Percentiles rank a stretch among this genome's conserved stretches.
These are phyloP conservation scores for Oophaga sylvatica DNA, from an alignment of 2,797 vertebrate genomes.

Conservation along the genomic window DNA sequence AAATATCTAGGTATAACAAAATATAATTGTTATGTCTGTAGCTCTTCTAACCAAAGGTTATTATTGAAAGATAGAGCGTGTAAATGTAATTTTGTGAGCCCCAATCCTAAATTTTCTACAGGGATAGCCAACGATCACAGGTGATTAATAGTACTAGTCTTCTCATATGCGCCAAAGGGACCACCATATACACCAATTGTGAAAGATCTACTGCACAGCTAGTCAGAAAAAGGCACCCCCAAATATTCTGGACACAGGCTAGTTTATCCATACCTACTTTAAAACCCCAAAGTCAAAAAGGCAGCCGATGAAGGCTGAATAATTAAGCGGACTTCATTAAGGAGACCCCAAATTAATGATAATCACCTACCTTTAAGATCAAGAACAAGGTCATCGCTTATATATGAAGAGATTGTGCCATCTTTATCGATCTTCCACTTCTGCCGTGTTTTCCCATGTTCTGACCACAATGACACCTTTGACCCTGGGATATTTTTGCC, in stretches of 20 bases:
- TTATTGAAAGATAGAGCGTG: too few relatives aligned
- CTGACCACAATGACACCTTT: constrained; percentile 81
- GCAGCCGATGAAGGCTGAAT: not conserved
- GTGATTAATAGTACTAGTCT: too few relatives aligned
- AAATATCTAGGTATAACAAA: too few relatives aligned
- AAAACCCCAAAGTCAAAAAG: not conserved
- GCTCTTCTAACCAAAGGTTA: too few relatives aligned
- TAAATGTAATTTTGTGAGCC: too few relatives aligned
- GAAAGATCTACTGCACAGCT: too few relatives aligned
- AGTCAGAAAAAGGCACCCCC: not conserved
- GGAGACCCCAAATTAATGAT: not conserved
- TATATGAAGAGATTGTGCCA: constrained; percentile 80
- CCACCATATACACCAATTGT: too few relatives aligned
- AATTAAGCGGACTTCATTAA: not conserved
- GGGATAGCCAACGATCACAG: too few relatives aligned
- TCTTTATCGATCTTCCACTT: constrained; percentile 81
- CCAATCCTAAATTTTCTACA: too few relatives aligned
- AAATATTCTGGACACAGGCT: not conserved
- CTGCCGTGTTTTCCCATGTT: constrained; percentile 80
- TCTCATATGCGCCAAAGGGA: too few relatives aligned
- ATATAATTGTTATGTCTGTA: too few relatives aligned
- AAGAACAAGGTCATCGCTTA: constrained; percentile 80
- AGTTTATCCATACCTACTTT: not conserved
- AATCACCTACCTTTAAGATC: constrained; percentile 79
- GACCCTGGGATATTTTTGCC: constrained; percentile 78